phyloP scores from a whole-genome alignment of 2,888 invertebrate genomes.

The Heliconius erato region DNA sequence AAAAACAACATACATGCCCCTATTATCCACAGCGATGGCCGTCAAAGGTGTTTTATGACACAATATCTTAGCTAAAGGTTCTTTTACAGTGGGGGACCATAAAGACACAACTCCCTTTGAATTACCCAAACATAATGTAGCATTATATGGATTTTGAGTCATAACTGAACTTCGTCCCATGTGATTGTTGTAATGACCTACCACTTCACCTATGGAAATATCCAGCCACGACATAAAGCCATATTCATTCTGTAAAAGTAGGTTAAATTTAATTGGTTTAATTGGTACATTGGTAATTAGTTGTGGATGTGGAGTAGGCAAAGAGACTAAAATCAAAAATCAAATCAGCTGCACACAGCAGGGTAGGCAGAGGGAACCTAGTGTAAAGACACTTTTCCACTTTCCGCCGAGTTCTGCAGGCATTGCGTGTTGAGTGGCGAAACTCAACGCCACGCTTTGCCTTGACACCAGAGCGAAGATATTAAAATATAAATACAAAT shows the following conservation, averaged over 20 bases:
- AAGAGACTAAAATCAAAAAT: not conserved
- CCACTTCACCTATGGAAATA: slow-evolving; percentile 96
- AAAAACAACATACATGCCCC: slow-evolving; percentile 89
- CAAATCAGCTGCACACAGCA: too few relatives aligned
- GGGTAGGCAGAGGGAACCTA: too few relatives aligned
- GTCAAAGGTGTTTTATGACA: slow-evolving; percentile 94
- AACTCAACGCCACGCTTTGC: not conserved
- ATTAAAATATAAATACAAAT: not conserved
- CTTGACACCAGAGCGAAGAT: not conserved
- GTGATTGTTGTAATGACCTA: slow-evolving; percentile 91
- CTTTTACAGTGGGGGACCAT: slow-evolving; percentile 96
- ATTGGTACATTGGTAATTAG: not conserved
- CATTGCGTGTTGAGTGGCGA: not conserved
- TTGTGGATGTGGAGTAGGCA: not conserved
- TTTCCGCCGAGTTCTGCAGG: not conserved
- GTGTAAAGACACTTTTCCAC: not conserved
- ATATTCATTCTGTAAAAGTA: slow-evolving; percentile 85
- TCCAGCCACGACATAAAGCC: slow-evolving; percentile 97
- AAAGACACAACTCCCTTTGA: slow-evolving; percentile 96
- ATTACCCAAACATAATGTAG: slow-evolving; percentile 95
- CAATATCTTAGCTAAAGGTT: slow-evolving; percentile 95
- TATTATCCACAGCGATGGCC: slow-evolving; percentile 93
- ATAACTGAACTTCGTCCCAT: slow-evolving; percentile 93
- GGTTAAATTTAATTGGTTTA: not conserved
- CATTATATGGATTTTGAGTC: slow-evolving; percentile 98